These are phyloP conservation scores for Alsophila aescularia DNA, from an alignment of 2,888 invertebrate species.

Conservation along the genomic window DNA sequence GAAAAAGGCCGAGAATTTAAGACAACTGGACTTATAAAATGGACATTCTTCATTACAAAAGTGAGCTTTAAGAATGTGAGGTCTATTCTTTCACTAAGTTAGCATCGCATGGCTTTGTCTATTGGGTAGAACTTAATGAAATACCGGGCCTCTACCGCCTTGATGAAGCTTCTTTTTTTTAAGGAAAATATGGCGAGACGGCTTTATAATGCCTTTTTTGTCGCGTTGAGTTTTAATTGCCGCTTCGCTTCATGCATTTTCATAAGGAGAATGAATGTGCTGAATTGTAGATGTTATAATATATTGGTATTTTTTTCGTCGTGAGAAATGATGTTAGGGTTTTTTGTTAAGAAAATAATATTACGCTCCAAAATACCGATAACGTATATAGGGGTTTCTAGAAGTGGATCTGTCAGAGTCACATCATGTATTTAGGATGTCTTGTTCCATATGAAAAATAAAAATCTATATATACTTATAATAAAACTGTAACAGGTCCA, in stretches of 20 bases:
- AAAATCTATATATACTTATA: no score
- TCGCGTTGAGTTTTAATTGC: conserved; percentile 31
- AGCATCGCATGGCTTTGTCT: conserved; percentile 24
- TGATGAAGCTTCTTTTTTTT: conserved; percentile 71
- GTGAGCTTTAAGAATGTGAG: conserved; percentile 72
- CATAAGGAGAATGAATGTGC: conserved; percentile 10
- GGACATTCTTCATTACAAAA: conserved; percentile 81
- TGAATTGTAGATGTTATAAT: not conserved
- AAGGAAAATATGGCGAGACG: conserved; percentile 42
- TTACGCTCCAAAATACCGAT: no score
- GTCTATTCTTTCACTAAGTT: conserved; percentile 42
- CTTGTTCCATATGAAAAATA: no score
- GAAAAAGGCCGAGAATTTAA: conserved; percentile 57
- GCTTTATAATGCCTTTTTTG: conserved; percentile 27
- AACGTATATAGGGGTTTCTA: no score
- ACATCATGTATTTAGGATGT: no score
- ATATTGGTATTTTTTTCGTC: not conserved
- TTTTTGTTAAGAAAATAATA: no score
- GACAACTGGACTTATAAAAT: conserved; percentile 71
- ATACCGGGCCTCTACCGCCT: conserved; percentile 63
- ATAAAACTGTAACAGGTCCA: no score
- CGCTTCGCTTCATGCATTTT: conserved; percentile 30
- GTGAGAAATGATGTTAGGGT: no score
- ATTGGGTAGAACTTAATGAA: conserved; percentile 75
- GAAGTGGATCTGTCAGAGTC: no score